Evolutionary conservation across 2,888 invertebrate genomes (phyloP).

Genomic region (Drosophila siamana): DNA sequence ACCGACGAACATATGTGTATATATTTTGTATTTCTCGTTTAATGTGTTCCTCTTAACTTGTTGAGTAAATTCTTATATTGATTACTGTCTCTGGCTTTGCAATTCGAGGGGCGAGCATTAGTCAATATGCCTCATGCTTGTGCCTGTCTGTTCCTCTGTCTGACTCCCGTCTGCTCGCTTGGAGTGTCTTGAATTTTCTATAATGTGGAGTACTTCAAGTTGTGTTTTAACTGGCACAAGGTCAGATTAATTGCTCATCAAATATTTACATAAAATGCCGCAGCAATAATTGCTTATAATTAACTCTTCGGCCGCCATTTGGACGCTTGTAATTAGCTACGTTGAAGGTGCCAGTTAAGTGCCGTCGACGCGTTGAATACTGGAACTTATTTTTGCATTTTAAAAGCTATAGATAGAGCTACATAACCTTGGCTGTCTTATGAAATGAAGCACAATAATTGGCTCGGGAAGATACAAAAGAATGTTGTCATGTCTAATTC

Average conservation of each 20-base stretch:
- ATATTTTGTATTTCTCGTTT: slow-evolving; percentile 2
- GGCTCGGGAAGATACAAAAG: too few relatives aligned
- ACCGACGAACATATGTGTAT: background rate
- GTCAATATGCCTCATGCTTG: too few relatives aligned
- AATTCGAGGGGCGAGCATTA: too few relatives aligned
- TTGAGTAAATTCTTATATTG: background rate
- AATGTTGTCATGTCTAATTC: too few relatives aligned
- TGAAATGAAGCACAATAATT: too few relatives aligned
- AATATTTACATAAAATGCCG: background rate
- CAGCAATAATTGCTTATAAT: background rate
- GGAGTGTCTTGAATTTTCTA: too few relatives aligned
- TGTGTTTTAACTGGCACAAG: background rate
- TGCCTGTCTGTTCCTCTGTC: too few relatives aligned
- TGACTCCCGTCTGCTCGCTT: too few relatives aligned
- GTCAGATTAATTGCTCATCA: background rate
- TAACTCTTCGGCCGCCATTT: background rate
- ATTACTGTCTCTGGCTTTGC: too few relatives aligned
- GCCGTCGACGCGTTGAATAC: background rate
- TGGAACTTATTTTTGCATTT: too few relatives aligned
- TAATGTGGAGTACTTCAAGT: background rate
- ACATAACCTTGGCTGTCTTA: too few relatives aligned
- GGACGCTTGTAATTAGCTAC: background rate
- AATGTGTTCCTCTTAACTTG: background rate
- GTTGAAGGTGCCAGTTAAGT: background rate
- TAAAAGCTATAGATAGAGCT: too few relatives aligned